These are phyloP conservation scores for Limnodromus scolopaceus DNA, from an alignment of 2,797 vertebrate genomes.

Conservation along the genomic window DNA sequence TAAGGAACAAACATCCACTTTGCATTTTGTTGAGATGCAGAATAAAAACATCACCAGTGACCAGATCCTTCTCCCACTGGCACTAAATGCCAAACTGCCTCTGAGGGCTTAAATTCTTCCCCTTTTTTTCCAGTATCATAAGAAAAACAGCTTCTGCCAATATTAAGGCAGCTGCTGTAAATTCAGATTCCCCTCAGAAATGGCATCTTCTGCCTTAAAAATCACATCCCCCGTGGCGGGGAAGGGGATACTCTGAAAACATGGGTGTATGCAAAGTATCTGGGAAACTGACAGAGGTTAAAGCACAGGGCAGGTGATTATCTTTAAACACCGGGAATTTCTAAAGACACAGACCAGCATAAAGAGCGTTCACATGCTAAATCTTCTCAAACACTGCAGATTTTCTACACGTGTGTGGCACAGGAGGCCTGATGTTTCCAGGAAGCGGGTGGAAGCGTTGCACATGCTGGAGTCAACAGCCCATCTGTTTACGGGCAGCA, in stretches of 20 bases:
- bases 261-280: not conserved
- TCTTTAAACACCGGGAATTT: not conserved
- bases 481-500: not conserved
- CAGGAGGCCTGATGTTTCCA: not conserved
- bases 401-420: not conserved
- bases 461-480: not conserved
- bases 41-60: not conserved
- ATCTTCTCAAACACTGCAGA: not conserved
- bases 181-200: not conserved
- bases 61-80: not conserved
- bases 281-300: not conserved
- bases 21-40: not conserved
- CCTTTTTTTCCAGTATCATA: accelerated
- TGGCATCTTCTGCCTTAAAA: not conserved
- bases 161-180: not conserved
- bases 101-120: not conserved
- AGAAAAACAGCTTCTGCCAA: not conserved
- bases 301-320: not conserved
- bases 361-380: not conserved
- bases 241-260: not conserved
- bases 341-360: not conserved
- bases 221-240: accelerated
- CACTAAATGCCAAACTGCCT: not conserved
- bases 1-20: not conserved
- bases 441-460: not conserved